phyloP scores from a whole-genome alignment of 2,113 vertebrate species.

The Polyodon spathula region DNA sequence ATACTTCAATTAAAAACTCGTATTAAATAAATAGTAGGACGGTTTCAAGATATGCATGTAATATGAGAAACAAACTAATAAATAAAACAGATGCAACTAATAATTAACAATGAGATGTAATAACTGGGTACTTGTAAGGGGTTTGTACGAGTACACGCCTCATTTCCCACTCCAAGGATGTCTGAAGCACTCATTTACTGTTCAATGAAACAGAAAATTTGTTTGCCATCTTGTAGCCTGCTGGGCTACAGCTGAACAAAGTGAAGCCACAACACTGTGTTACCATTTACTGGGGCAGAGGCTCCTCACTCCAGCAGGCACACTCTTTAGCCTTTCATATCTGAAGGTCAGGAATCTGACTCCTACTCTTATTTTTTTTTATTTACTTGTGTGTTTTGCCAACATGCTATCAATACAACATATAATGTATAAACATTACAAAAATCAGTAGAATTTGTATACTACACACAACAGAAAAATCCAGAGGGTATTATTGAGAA shows the following conservation, averaged over 20 bases:
- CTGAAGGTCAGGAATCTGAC: not conserved
- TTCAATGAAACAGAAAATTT: slow-evolving; percentile 1
- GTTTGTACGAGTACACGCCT: not conserved
- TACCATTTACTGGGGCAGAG: slow-evolving; percentile 2
- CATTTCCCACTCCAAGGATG: not conserved
- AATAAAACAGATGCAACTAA: not conserved
- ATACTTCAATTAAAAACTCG: no score
- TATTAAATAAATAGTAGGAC: no score
- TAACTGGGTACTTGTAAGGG: not conserved
- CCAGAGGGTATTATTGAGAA: no score
- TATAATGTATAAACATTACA: no score
- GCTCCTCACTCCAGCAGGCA: not conserved
- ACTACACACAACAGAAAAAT: no score
- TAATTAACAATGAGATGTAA: not conserved
- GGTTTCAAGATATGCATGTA: no score
- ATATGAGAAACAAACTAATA: no score
- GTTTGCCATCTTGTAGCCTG: slow-evolving; percentile 10
- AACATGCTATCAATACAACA: no score
- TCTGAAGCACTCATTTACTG: not conserved
- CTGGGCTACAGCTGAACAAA: slow-evolving; percentile 10
- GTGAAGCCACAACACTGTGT: not conserved
- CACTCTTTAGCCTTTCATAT: not conserved
- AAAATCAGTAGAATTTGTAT: no score
- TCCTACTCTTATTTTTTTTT: no score
- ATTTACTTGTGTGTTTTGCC: no score